Conservation (phyloP, 1,140 invertebrate species). For the Panagrolaimus sp. region DNA sequence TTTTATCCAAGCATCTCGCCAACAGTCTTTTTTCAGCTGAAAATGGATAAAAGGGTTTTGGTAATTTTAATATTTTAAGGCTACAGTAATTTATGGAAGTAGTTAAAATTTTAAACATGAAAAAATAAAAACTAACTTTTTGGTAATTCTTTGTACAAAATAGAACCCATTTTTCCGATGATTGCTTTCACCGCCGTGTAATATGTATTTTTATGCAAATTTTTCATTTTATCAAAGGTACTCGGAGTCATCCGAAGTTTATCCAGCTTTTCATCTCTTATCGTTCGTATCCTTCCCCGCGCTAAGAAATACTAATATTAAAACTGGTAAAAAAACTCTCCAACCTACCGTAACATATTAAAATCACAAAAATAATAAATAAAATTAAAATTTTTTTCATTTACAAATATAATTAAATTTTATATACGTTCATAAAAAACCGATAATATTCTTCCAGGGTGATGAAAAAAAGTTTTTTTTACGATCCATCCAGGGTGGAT, state of each 20-base stretch:
- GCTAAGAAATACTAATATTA: too few species aligned
- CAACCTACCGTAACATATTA: too few species aligned
- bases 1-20: neutral
- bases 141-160: conserved; percentile 29
- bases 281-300: too few species aligned
- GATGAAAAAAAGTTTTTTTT: too few species aligned
- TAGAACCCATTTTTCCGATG: conserved; percentile 33
- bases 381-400: too few species aligned
- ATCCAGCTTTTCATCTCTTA: conserved; percentile 12
- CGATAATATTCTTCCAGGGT: too few species aligned
- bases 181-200: conserved; percentile 33
- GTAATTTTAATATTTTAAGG: neutral
- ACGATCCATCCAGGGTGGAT: too few species aligned
- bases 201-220: conserved; percentile 27
- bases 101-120: neutral
- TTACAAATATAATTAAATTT: too few species aligned
- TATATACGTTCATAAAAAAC: too few species aligned
- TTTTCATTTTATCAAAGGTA: conserved; percentile 28
- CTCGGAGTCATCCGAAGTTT: conserved; percentile 22
- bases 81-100: too few species aligned
- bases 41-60: neutral
- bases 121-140: neutral
- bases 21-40: neutral
- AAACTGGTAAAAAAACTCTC: too few species aligned
- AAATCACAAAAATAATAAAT: too few species aligned